Evolutionary conservation across 2,113 vertebrate species (phyloP).

Genomic region (Astur gentilis): DNA sequence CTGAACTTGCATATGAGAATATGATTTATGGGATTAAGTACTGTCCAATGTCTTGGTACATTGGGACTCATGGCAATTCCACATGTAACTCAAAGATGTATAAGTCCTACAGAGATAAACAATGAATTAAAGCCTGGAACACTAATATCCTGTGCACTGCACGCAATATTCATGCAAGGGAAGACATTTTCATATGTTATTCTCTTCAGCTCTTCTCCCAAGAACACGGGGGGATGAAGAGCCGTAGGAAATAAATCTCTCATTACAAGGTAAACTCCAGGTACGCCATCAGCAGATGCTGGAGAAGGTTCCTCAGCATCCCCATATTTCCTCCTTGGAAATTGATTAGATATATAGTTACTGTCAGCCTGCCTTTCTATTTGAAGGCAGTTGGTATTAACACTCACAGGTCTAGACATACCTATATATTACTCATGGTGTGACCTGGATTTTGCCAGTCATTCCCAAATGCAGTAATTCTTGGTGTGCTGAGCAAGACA

Average conservation of each 20-base stretch:
- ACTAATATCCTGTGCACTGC: not conserved
- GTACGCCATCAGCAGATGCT: not conserved
- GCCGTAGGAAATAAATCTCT: not conserved
- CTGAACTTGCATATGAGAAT: not conserved
- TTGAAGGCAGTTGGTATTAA: not conserved
- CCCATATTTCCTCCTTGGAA: not conserved
- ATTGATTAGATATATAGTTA: not conserved
- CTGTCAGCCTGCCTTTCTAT: not conserved
- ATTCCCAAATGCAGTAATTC: not conserved
- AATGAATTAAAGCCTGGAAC: not conserved
- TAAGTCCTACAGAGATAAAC: not conserved
- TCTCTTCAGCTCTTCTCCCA: not conserved
- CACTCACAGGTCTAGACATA: not conserved
- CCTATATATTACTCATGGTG: not conserved
- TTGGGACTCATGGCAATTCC: not conserved
- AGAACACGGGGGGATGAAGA: not conserved
- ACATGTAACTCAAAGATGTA: not conserved
- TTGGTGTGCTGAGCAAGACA: not conserved
- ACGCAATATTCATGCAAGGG: not conserved
- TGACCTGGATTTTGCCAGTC: not conserved
- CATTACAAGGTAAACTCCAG: not conserved
- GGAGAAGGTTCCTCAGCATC: not conserved
- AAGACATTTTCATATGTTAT: not conserved
- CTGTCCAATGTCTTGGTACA: not conserved
- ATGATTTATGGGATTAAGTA: not conserved